Evolutionary conservation across 2,797 vertebrate genomes (phyloP).

Genomic region (Anableps anableps): DNA sequence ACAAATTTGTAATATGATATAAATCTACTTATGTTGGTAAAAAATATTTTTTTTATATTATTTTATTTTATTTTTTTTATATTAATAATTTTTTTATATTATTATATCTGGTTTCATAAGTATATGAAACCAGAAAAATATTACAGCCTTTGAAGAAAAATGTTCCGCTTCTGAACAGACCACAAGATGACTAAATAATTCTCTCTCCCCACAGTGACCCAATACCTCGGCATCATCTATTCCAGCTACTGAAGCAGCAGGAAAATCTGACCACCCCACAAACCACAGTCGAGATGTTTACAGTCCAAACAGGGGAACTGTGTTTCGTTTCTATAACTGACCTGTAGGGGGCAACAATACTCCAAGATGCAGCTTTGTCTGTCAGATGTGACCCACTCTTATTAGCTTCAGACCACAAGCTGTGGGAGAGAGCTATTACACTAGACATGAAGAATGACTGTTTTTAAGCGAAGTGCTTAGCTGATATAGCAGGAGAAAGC

Average conservation of each 20-base stretch:
- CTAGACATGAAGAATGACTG: no score
- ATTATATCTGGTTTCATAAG: no score
- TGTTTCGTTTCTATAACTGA: not conserved
- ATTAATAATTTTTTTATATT: not conserved
- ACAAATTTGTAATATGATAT: not conserved
- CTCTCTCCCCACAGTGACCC: no score
- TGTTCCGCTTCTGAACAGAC: slow-evolving; percentile 20
- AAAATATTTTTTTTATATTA: not conserved
- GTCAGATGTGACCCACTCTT: no score
- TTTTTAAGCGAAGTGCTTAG: no score
- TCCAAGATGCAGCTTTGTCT: no score
- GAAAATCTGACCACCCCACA: not conserved
- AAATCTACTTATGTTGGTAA: not conserved
- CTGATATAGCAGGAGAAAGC: no score
- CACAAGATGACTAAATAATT: not conserved
- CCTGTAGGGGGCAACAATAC: not conserved
- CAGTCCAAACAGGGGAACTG: not conserved
- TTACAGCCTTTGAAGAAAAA: slow-evolving; percentile 6
- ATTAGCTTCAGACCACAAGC: no score
- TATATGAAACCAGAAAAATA: not conserved
- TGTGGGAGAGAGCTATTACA: no score
- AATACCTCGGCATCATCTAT: no score
- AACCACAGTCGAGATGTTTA: not conserved
- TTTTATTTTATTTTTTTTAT: not conserved
- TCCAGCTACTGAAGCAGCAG: not conserved